Conservation (phyloP, 2,797 vertebrate genomes). For the Cottoperca gobio region DNA sequence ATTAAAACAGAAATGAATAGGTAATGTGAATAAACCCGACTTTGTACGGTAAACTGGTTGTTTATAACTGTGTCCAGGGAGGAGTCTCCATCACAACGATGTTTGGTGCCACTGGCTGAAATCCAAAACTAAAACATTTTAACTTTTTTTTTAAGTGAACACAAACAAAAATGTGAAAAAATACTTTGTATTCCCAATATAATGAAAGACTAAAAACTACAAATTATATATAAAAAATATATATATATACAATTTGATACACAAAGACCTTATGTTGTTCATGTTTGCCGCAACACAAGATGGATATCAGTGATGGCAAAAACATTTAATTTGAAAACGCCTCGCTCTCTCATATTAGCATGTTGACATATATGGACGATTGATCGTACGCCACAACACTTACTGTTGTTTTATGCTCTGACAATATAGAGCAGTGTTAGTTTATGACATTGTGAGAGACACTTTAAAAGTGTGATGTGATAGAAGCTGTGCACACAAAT, state of each 20-base stretch:
- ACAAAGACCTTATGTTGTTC: background rate
- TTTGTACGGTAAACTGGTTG: too few species aligned
- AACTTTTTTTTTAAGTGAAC: background rate
- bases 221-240: background rate
- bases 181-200: background rate
- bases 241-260: background rate
- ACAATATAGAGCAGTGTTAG: conserved; percentile 18
- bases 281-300: background rate
- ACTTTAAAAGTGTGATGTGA: conserved; percentile 15
- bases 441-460: conserved; percentile 23
- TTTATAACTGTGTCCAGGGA: background rate
- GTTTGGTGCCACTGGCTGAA: background rate
- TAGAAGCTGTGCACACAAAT: conserved; percentile 12
- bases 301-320: conserved; percentile 22
- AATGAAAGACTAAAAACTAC: background rate
- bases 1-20: background rate
- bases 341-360: conserved; percentile 1
- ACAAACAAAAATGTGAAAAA: background rate
- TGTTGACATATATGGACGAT: background rate
- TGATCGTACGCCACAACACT: conserved; percentile 2
- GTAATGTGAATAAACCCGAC: background rate
- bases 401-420: conserved; percentile 20
- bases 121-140: background rate
- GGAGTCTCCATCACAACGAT: background rate
- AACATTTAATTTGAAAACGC: background rate